Evolutionary conservation across 1,140 invertebrate species (phyloP), one percentile per base, ranked within the genome.

Genomic region (Sycophila sp.): DNA sequence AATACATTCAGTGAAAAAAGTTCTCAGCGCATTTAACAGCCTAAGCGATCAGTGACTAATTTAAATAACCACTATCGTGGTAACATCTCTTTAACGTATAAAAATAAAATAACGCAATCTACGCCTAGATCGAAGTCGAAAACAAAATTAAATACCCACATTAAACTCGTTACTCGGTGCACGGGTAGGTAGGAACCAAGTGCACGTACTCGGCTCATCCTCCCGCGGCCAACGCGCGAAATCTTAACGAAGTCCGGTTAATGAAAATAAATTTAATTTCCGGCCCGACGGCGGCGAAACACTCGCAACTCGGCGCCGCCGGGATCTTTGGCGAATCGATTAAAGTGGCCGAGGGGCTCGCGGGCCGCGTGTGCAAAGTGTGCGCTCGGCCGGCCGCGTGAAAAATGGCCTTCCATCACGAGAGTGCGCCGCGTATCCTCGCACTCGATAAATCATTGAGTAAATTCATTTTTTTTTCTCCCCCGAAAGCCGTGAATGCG

Each of bases 181-280:
- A n/a, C 15, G 40, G 34, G 34, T 13, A 36, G 13, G 6, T 36
- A 5, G 34, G 13, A 36, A 13, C 34, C n/a, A n/a, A n/a, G n/a
- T n/a, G n/a, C n/a, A n/a, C n/a, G n/a, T n/a, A n/a, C n/a, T 30
- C 26, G 26, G 11, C 45, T 26, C 45, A 26, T 53, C 51, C 30
- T 10, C 47, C 47, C 47, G 47, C 22, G 47, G 22, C 49, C 17
- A 13, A 7, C 55, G 19, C 26, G 24, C 53, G n/a, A 30, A n/a
- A 56, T 56, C 49, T 51, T 51, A 51, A 51, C 49, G 13, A 51
- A 51, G 49, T 51, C 49, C 26, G 45, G 17, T 17, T 64, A 65
- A 65, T 65, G 63, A 55, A 65, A 65, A 65, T 65, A 51, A 55
- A 65, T 65, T 65, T 65, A 65, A 65, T 65, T 55, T 65, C 63